Evolutionary conservation across 2,888 invertebrate genomes (phyloP), one percentile per base, ranked within the genome.

Genomic region (Zelleria hepariella): DNA sequence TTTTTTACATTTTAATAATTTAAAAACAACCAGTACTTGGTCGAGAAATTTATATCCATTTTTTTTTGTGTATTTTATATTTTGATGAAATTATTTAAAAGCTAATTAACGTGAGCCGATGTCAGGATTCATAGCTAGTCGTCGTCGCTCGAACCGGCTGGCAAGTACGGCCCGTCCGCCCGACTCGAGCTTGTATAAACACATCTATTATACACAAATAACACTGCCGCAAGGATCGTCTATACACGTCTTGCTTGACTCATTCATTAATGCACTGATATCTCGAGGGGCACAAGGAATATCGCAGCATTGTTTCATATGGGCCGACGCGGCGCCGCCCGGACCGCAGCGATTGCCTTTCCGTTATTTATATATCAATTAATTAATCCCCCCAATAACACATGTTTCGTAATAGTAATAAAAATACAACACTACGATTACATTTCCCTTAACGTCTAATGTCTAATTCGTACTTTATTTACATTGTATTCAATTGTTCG

Each of bases 1-100:
- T 88, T 80, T 88, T 88, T 88, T 87, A 87, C 86, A 86, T 88
- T 87, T 88, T 88, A 88, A 88, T 88, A 88, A 88, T 88, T 88
- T 88, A 88, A 88, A 86, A 86, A 87, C 87, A 87, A 88, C 88
- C 87, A 88, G 84, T 84, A 83, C 79, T 86, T 83, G 88, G 88
- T 87, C 86, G 88, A 83, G 81, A 86, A 86, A 85, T 87, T 88
- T 86, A 86, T 86, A 86, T 86, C 83, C 86, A 83, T 86, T 86
- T 87, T 86, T 74, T 88, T 87, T 87, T 87, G 87, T 86, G 83
- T 87, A 87, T 88, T 87, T 87, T 88, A 87, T 87, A 85, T 86
- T 88, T 87, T 88, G 84, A 87, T 87, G 87, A 87, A 86, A 85
- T 63, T 86, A 87, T 87, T 86, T 87, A 88, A 80, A 88, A 88